Base-by-base conservation (phyloP, 2,888 invertebrate genomes). In the Plebejus argus region DNA sequence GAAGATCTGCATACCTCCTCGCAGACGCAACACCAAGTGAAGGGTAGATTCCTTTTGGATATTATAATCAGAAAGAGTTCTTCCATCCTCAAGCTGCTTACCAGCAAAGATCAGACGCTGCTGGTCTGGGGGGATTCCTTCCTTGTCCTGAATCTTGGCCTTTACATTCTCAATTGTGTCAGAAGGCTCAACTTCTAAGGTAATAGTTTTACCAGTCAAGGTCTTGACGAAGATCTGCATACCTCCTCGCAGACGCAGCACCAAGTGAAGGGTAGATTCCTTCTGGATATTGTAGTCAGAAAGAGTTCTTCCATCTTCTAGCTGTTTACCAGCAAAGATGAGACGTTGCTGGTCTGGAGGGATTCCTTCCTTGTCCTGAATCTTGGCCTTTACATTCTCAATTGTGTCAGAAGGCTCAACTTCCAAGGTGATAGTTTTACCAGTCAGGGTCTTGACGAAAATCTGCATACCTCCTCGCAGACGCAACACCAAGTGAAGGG, bases 251-350 rank as follows among this genome's bases (percentile, higher is more conserved):
- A 91, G 88, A 85, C 91, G 89, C 0, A 92, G 18, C 0, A 92
- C 91, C 5, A 92, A 70, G 6, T 91, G 91, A 0, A 91, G 85
- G 0, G 91, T 91, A 0, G 91, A 91, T 39, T 91, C 91, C 2
- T 91, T 91, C 7, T 91, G 91, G 6, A 91, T 91, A 15, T 91
- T 91, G 70, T 91, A 91, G 76, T 91, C 91, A 0, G 91, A 91
- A 0, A 91, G 82, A 0, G 91, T 91, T 56, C 91, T 90, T 0
- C 91, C 91, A 82, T 91, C 91, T 77, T 91, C 91, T 0, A 91
- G 39, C 33, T 91, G 91, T 20, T 91, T 91, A 0, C 91, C 90
- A n/a, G 90, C 90, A 66, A 91, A 91, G 79, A 91, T 91, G 28
- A 91, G 79, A 33, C 90, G 84, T 81, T 91, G 90, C 81, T 91